phyloP scores from a whole-genome alignment of 2,888 invertebrate genomes.

The Lithophane semibrunnea region DNA sequence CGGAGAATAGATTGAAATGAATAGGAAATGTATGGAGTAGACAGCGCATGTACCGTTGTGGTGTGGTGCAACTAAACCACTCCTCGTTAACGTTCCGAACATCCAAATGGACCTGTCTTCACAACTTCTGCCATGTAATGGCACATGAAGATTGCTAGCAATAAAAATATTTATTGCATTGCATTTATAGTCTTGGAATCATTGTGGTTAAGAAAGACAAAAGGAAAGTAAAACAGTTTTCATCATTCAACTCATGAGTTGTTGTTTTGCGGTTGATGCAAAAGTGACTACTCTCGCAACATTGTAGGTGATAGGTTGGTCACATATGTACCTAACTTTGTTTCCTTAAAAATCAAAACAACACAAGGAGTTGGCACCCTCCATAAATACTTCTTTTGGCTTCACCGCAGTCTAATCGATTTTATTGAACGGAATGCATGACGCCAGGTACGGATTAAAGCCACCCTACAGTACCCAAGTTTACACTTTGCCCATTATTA shows the following conservation, averaged over 20 bases:
- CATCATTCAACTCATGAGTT: constrained; percentile 15
- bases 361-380: constrained; percentile 23
- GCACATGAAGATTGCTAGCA: constrained; percentile 6
- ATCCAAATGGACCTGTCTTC: constrained; percentile 31
- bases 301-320: constrained; percentile 7
- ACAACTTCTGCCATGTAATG: constrained; percentile 23
- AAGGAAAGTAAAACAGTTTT: constrained; percentile 44
- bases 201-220: constrained; percentile 49
- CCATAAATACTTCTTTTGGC: constrained; percentile 37
- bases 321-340: not conserved
- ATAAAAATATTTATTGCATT: constrained; percentile 41
- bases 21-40: constrained; percentile 66
- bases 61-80: constrained; percentile 40
- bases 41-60: constrained; percentile 48
- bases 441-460: not conserved
- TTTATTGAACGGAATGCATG: constrained; percentile 23
- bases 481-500: not conserved
- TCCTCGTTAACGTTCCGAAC: constrained; percentile 51
- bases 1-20: constrained; percentile 69
- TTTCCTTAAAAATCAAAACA: constrained; percentile 40
- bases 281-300: constrained; percentile 9
- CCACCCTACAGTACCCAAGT: not conserved
- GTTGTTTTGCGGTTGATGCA: constrained; percentile 40
- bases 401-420: constrained; percentile 43
- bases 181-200: constrained; percentile 28